These are phyloP conservation scores for Trissolcus basalis DNA, from an alignment of 1,140 invertebrate genomes.

Conservation along the genomic window DNA sequence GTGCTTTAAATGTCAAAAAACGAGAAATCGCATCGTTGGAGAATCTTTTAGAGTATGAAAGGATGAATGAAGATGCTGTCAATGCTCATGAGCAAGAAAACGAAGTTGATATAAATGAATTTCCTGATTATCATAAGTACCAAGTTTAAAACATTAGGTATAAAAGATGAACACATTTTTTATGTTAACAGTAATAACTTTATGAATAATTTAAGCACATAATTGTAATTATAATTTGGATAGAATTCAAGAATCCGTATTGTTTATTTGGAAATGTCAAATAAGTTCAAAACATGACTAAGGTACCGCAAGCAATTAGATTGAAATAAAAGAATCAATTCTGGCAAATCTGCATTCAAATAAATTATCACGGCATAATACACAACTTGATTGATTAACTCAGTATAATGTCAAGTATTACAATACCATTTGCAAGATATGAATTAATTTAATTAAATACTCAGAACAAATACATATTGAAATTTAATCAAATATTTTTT, in stretches of 20 bases:
- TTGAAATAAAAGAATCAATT: too few relatives aligned
- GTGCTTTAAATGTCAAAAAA: not conserved
- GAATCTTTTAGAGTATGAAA: not conserved
- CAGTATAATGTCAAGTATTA: too few relatives aligned
- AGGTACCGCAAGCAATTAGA: too few relatives aligned
- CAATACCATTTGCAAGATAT: too few relatives aligned
- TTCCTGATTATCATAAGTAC: not conserved
- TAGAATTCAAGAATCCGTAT: not conserved
- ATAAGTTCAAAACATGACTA: too few relatives aligned
- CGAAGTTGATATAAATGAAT: slow-evolving; percentile 1
- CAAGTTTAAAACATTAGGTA: not conserved
- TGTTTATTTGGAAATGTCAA: not conserved
- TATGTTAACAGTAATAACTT: slow-evolving; percentile 12
- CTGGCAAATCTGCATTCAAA: too few relatives aligned
- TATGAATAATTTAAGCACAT: slow-evolving; percentile 16
- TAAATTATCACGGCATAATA: too few relatives aligned
- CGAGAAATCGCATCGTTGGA: not conserved
- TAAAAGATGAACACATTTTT: slow-evolving; percentile 1
- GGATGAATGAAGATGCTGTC: not conserved
- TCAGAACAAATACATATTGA: too few relatives aligned
- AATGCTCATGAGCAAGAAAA: not conserved
- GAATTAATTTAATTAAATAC: too few relatives aligned
- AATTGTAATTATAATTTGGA: not conserved
- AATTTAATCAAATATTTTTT: too few relatives aligned
- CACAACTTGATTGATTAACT: too few relatives aligned